phyloP scores from a whole-genome alignment of 2,888 invertebrate species.

The Halocaridina rubra region DNA sequence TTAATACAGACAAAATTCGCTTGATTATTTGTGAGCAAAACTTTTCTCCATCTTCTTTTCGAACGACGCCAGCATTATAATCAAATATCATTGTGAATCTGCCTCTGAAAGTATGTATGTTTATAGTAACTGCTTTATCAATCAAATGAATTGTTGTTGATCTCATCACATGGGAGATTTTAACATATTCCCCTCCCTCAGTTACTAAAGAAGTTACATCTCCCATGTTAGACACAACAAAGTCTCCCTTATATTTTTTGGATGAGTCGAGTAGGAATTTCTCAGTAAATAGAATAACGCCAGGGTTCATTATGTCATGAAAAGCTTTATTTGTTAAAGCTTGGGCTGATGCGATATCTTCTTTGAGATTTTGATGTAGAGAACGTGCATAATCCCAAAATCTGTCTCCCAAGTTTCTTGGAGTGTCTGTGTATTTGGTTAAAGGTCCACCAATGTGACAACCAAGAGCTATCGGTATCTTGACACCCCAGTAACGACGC shows the following conservation, averaged over 20 bases:
- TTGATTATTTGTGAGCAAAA: not conserved
- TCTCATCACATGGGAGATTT: not conserved
- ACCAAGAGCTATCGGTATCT: not conserved
- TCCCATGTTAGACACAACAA: not conserved
- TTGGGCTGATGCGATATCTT: not conserved
- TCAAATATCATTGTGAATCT: not conserved
- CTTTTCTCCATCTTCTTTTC: not conserved
- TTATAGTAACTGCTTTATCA: not conserved
- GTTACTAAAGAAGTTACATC: conserved; percentile 3
- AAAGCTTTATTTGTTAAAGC: not conserved
- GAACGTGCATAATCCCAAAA: conserved; percentile 32
- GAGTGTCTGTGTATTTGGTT: not conserved
- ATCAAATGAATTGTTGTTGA: not conserved
- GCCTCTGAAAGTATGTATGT: not conserved
- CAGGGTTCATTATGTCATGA: too few relatives aligned
- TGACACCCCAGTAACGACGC: conserved; percentile 36
- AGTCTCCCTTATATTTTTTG: not conserved
- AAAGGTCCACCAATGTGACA: not conserved
- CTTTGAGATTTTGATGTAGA: not conserved
- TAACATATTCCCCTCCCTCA: not conserved
- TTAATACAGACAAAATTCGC: too few relatives aligned
- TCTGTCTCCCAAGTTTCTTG: not conserved
- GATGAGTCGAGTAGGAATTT: not conserved
- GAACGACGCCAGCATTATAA: not conserved
- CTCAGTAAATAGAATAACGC: not conserved